These are phyloP conservation scores for Rhinopomastus cyanomelas DNA, from an alignment of 2,113 vertebrate genomes.

Conservation along the genomic window DNA sequence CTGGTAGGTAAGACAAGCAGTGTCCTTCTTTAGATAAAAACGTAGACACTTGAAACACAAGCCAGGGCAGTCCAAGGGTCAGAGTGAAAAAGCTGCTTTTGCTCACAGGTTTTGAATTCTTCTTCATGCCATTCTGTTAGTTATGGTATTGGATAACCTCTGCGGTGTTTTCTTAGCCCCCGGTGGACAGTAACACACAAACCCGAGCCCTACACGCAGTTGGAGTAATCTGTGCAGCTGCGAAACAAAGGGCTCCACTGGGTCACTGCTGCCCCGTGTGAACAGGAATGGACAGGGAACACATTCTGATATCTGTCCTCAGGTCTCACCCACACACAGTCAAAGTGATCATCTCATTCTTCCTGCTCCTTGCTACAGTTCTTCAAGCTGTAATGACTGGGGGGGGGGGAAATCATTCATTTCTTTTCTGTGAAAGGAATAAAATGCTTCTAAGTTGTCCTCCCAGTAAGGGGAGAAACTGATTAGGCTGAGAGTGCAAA, in stretches of 20 bases:
- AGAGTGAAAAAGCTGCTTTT: not conserved
- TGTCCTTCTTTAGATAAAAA: slow-evolving; percentile 6
- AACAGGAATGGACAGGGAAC: not conserved
- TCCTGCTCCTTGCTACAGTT: not conserved
- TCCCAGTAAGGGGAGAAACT: not conserved
- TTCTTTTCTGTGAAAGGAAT: not conserved
- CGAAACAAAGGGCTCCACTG: slow-evolving; percentile 1
- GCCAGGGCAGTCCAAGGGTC: not conserved
- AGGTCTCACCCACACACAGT: not conserved
- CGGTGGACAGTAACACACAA: slow-evolving; percentile 25
- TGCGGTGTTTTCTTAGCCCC: slow-evolving; percentile 18
- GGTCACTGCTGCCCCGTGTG: not conserved
- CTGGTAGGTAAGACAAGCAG: not conserved
- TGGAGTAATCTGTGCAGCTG: not conserved
- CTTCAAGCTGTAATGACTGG: not conserved
- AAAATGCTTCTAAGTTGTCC: not conserved
- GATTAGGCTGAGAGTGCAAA: not conserved
- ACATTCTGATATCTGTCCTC: not conserved
- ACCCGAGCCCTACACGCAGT: not conserved
- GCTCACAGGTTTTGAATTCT: slow-evolving; percentile 20
- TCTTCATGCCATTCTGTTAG: slow-evolving; percentile 30
- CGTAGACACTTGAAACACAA: not conserved
- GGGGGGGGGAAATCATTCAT: not conserved
- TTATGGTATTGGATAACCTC: not conserved
- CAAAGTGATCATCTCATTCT: not conserved